phyloP scores from a whole-genome alignment of 23 tunicate genomes.

The Styela clava region DNA sequence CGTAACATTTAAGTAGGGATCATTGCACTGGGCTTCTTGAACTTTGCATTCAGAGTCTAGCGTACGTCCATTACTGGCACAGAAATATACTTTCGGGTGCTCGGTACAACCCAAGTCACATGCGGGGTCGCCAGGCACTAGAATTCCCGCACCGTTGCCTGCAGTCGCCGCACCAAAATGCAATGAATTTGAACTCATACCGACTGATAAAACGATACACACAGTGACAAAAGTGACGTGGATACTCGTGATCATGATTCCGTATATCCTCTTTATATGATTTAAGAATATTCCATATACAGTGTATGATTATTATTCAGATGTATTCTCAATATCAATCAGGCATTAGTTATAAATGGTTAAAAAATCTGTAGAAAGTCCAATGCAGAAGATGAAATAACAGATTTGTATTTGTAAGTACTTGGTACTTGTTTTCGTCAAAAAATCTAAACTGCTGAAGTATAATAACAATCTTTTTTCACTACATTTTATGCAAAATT shows the following conservation, averaged over 20 bases:
- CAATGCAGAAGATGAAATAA: too few species aligned
- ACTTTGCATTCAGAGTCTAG: slow-evolving; percentile 12
- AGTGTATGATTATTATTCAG: not conserved
- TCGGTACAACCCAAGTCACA: slow-evolving; percentile 15
- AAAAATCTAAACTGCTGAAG: too few species aligned
- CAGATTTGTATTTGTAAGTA: too few species aligned
- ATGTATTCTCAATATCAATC: not conserved
- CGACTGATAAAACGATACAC: not conserved
- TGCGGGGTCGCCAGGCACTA: slow-evolving; percentile 3
- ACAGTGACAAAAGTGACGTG: not conserved
- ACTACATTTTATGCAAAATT: too few species aligned
- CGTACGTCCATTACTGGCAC: slow-evolving; percentile 31
- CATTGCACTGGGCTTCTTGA: slow-evolving; percentile 19
- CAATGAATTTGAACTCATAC: too few species aligned
- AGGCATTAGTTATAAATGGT: not conserved
- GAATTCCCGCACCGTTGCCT: slow-evolving; percentile 15
- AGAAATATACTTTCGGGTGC: not conserved
- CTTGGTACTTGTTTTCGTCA: too few species aligned
- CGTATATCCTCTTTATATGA: not conserved
- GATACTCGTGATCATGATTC: not conserved
- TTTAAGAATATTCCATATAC: not conserved
- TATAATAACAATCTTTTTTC: too few species aligned
- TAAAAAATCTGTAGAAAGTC: too few species aligned
- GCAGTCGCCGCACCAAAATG: not conserved
- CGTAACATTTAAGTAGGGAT: slow-evolving; percentile 11